These are phyloP conservation scores for Willisornis vidua DNA, from an alignment of 2,113 vertebrate species.

Conservation along the genomic window DNA sequence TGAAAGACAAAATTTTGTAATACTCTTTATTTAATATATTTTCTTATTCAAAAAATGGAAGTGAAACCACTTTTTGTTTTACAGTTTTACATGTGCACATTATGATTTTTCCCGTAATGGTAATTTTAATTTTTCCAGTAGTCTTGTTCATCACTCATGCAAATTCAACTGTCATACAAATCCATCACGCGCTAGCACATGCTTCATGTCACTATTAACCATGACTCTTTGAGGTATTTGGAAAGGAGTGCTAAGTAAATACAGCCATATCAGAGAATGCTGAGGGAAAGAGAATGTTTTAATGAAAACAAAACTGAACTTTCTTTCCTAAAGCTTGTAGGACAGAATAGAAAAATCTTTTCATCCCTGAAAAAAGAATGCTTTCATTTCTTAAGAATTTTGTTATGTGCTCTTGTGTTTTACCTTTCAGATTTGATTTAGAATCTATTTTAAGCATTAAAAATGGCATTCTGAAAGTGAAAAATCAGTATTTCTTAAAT, in stretches of 20 bases:
- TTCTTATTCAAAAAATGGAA: neutral
- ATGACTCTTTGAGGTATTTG: neutral
- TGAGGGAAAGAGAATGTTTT: neutral
- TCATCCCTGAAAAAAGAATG: rapidly evolving
- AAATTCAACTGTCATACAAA: neutral
- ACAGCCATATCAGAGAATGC: neutral
- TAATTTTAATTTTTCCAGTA: neutral
- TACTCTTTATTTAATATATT: neutral
- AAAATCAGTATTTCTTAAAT: neutral
- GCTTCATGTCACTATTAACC: neutral
- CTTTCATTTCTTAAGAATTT: neutral
- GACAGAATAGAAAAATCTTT: neutral
- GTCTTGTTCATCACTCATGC: neutral
- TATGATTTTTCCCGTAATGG: neutral
- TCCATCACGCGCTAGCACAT: neutral
- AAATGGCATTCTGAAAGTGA: neutral
- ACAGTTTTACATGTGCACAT: neutral
- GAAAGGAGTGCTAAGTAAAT: neutral
- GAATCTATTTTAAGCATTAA: neutral
- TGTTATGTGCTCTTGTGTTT: neutral
- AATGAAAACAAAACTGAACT: neutral
- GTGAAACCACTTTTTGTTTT: neutral
- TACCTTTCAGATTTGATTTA: neutral
- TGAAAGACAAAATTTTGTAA: neutral
- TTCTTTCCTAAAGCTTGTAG: neutral